Evolutionary conservation across 2,888 invertebrate species (phyloP).

Genomic region (Palloptera scutellata): DNA sequence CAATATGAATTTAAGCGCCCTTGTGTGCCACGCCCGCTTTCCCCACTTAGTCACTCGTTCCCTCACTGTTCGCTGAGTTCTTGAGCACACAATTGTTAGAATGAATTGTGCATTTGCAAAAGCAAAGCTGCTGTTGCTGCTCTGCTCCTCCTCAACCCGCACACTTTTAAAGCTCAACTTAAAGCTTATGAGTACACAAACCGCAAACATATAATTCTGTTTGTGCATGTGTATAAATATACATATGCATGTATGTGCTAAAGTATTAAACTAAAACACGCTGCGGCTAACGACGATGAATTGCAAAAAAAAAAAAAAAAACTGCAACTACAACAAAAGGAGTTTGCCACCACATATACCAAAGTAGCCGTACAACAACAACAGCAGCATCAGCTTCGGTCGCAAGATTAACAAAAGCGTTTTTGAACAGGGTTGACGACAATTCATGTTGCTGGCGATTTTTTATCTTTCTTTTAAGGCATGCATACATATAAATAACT

Average conservation of each 20-base stretch:
- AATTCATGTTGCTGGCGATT: too few species aligned
- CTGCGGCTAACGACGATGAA: too few species aligned
- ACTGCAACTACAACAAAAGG: too few species aligned
- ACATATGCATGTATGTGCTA: too few species aligned
- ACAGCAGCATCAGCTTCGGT: too few species aligned
- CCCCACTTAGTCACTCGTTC: too few species aligned
- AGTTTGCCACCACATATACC: too few species aligned
- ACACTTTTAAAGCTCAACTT: not conserved
- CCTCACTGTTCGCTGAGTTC: not conserved
- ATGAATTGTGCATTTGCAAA: not conserved
- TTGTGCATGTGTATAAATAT: not conserved
- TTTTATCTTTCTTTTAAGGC: not conserved
- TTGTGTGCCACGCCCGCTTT: not conserved
- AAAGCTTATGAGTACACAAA: not conserved
- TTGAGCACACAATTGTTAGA: not conserved
- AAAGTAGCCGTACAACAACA: too few species aligned
- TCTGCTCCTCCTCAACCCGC: not conserved
- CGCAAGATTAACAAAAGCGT: too few species aligned
- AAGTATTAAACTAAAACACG: too few species aligned
- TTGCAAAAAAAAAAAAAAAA: too few species aligned
- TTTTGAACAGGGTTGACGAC: too few species aligned
- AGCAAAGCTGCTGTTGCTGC: not conserved
- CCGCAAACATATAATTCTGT: not conserved
- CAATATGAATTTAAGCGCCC: not conserved
- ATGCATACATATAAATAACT: not conserved